Base-by-base conservation (phyloP, 2,797 vertebrate genomes). In the Varecia variegata region DNA sequence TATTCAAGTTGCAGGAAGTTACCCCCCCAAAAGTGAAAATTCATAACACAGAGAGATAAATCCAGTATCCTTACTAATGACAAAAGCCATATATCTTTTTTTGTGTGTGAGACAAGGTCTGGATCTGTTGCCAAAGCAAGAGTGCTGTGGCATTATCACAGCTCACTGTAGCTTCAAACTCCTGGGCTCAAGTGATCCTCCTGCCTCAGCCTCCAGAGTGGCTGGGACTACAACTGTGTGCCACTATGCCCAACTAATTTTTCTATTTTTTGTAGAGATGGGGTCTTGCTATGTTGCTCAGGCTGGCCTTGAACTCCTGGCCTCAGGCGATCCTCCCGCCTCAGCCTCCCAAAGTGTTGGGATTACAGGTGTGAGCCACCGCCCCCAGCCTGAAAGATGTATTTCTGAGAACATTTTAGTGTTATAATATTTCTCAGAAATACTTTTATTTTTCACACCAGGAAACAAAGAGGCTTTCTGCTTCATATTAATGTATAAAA, bases 391-490 rank as follows among this genome's bases (percentile, higher is more conserved):
- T 43, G 67, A 93, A 80, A 90, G 70, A 35, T 43, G 9, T 73
- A 79, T 96, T 94, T 96, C 58, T 93, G 56, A 90, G 81, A 96
- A 96, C 52, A 80, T 38, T 94, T 87, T 52, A 32, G 3, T 74
- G 60, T 67, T 87, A 81, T 92, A 81, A 79, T 79, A 76, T 93
- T 96, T 92, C 92, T 92, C 56, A 92, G 84, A 90, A 88, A 89
- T 71, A 18, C 83, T 88, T 92, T 93, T 92, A 65, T 90, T 83
- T 96, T 94, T 84, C 23, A 92, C 94, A 38, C 30, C 8, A 54
- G 45, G 58, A 27, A 82, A 90, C 32, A 87, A 50, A 87, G 79
- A 79, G 2, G 2, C 38, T 90, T 93, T 23, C 71, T 87, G 32
- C 65, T 97, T 96, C 56, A 18, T 74, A 77, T 73, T 87, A 90